Evolutionary conservation across 2,888 invertebrate species (phyloP), one percentile per base, ranked within the genome.

Genomic region (Salticus scenicus): DNA sequence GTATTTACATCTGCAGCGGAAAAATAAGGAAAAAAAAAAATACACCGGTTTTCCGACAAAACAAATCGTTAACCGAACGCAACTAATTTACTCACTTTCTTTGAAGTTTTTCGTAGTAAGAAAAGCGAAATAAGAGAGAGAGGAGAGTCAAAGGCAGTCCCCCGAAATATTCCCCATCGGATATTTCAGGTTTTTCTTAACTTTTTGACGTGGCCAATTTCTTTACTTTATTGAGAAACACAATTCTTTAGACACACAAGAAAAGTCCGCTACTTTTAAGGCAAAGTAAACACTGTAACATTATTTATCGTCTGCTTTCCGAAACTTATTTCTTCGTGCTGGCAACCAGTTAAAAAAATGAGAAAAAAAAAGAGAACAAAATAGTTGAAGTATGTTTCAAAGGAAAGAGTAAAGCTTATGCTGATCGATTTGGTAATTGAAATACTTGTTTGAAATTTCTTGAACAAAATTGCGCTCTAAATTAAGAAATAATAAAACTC

Each of bases 191-290:
- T 51, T 66, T 76, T 70, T 37, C 76, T 76, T 72, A 67, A 77
- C 77, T 83, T 83, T 78, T 67, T 73, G 83, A 73, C 83, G 57
- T 73, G 57, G 67, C 83, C 83, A 84, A 84, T 84, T 78, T 72
- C 72, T 72, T 47, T 66, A 73, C 77, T 84, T 84, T 84, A 84
- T 78, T 67, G 77, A 67, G 69, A 30, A 37, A 64, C 30, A 47
- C 77, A 84, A 84, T 84, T 84, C 83, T 77, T 84, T 77, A 73
- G 66, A 57, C 77, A 84, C 72, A 81, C 81, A 47, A 73, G 57
- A 14, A 81, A 41, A 30, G 51, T 33, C 77, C 37, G 73, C 73
- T 73, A 72, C 78, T 84, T 84, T 84, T 73, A 77, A 72, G 77
- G 66, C 73, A 84, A 72, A 84, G 72, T 72, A 84, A 84, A 84